Evolutionary conservation across 2,888 invertebrate genomes (phyloP), one percentile per base, ranked within the genome.

Genomic region (Aleiodes alternator): DNA sequence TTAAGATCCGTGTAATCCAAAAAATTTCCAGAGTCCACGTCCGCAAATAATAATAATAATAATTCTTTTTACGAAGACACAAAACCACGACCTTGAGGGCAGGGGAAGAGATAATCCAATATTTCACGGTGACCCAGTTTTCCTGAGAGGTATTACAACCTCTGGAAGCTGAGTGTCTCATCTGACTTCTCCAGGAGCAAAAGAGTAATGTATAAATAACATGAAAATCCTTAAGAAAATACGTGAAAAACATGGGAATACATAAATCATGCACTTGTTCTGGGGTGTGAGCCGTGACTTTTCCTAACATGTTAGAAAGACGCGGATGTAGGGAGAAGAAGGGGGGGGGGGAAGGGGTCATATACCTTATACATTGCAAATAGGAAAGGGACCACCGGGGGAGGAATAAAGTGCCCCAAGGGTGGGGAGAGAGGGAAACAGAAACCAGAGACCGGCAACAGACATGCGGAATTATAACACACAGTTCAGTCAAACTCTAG

Each of bases 401-500:
- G 74, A 75, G 66, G 74, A 73, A 69, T 66, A 73, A 43, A 71
- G 68, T 53, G 70, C 31, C 23, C 64, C 69, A 70, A 31, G 73
- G 75, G 43, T 76, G n/a, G 76, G 74, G 79, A 75, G 69, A 68
- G 76, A 59, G 76, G 74, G 77, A 75, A 66, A 68, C 75, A 59
- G 72, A 48, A 43, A 59, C 61, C 68, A 51, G 64, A 78, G 78
- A 77, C 76, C 78, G 75, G 64, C 75, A 23, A 75, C 61, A 76
- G 77, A 77, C 79, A 78, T 77, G 80, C 75, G 79, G 79, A 69
- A 77, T 78, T 78, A 78, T 77, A 23, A 23, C 23, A 23, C 72
- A 73, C 73, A 51, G 66, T 9, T 64, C 79, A 80, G 80, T 79
- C 79, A 79, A 78, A 80, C 76, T 69, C 78, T 78, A 75, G 64